Percentiles rank a stretch among this genome's conserved stretches.
Evolutionary conservation across 2,888 invertebrate species (phyloP).

Genomic region (Teleiodes luculella): DNA sequence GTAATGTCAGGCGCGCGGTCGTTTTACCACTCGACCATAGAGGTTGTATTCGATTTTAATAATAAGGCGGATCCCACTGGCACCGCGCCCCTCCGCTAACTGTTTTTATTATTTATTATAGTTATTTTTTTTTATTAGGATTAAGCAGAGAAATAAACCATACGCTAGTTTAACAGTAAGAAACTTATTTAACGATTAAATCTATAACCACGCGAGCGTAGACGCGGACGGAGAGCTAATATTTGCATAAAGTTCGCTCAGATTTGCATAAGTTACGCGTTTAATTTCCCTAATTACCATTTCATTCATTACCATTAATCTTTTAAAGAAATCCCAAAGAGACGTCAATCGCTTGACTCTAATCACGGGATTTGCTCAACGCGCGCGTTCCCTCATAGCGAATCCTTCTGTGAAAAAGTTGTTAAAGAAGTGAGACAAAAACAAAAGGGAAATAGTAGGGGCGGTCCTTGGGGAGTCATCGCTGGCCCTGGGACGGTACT

Average conservation of each 20-base stretch:
- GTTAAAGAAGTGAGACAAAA: conserved; percentile 68
- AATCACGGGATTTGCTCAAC: conserved; percentile 62
- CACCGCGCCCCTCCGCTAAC: too few relatives aligned
- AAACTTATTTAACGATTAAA: neutral
- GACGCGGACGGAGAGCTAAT: neutral
- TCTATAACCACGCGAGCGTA: neutral
- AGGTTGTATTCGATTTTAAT: too few relatives aligned
- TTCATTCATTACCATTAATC: conserved; percentile 62
- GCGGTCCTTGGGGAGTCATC: conserved; percentile 67
- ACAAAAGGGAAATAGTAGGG: conserved; percentile 73
- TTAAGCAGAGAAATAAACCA: too few relatives aligned
- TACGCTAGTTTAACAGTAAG: too few relatives aligned
- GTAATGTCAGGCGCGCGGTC: too few relatives aligned
- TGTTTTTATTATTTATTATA: too few relatives aligned
- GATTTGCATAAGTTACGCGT: conserved; percentile 66
- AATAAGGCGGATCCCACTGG: too few relatives aligned
- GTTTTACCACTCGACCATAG: too few relatives aligned
- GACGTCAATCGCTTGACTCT: conserved; percentile 61
- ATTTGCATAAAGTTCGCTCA: conserved; percentile 32
- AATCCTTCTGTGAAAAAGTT: conserved; percentile 67
- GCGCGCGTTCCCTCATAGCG: conserved; percentile 54
- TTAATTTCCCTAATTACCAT: conserved; percentile 64
- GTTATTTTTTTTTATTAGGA: too few relatives aligned
- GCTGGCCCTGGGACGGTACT: conserved; percentile 71
- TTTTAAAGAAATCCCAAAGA: conserved; percentile 50